phyloP scores from a whole-genome alignment of 2,797 vertebrate species.

The Poeciliopsis infans region DNA sequence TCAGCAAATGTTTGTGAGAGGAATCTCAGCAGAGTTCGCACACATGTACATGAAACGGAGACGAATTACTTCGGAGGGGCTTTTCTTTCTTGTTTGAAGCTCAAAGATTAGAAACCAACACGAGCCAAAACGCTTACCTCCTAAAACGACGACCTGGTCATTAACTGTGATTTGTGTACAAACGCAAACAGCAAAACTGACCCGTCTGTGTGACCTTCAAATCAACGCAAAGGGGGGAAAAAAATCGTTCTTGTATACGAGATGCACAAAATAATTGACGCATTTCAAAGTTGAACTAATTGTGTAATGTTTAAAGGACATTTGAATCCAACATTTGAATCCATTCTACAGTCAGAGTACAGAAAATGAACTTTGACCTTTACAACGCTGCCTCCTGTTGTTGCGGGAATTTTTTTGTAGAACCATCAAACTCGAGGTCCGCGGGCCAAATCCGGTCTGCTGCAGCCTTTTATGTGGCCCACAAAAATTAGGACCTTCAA shows the following conservation, averaged over 20 bases:
- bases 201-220: background rate
- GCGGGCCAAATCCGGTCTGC: too few species aligned
- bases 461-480: too few species aligned
- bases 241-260: background rate
- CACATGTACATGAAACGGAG: background rate
- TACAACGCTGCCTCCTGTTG: background rate
- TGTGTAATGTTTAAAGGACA: background rate
- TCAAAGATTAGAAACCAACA: conserved; percentile 1
- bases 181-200: background rate
- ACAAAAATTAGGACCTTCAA: too few species aligned
- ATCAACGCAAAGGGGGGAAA: background rate
- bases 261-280: background rate
- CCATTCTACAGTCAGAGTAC: background rate
- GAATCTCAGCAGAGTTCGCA: background rate
- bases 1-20: background rate
- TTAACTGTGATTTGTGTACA: background rate
- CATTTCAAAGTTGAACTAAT: background rate
- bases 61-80: background rate
- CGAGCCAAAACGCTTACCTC: background rate
- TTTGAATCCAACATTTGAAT: background rate
- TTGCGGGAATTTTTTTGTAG: background rate
- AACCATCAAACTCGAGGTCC: too few species aligned
- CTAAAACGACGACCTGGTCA: background rate
- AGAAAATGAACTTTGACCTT: background rate
- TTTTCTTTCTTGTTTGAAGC: background rate